Evolutionary conservation across 2,888 invertebrate genomes (phyloP), one percentile per base, ranked within the genome.

Genomic region (Andrena marginata): DNA sequence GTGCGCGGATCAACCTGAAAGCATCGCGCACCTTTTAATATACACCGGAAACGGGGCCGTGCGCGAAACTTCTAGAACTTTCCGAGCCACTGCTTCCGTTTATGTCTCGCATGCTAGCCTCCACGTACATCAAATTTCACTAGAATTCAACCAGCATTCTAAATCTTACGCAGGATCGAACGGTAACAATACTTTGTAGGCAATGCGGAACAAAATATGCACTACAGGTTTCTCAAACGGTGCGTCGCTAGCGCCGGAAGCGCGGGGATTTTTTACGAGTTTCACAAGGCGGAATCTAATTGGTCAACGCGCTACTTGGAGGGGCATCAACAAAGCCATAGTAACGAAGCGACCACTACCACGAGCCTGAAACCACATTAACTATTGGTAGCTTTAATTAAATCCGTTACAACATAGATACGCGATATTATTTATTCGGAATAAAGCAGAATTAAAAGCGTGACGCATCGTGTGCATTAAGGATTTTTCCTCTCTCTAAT

Each of bases 41-140:
- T 86, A 89, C 89, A 89, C 92, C 92, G 92, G 92, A 92, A 92
- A 89, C 80, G 89, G 84, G 87, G 89, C 88, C 89, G 82, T 88
- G 76, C 89, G 85, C 90, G 90, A 91, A 92, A 89, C 91, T 92
- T 92, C 92, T 92, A 92, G 92, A 92, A 92, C 91, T 86, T 92
- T 92, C 90, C 85, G 80, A 51, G 68, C 75, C 78, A 69, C 56
- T 65, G 42, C 35, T 77, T 77, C 68, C 78, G 56, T 59, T 74
- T 54, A 48, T 13, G 69, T 48, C 42, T 16, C 31, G 8, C 54
- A n/a, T 26, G 60, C 68, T 68, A 67, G 20, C 60, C n/a, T 2
- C 13, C n/a, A 7, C 31, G 35, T 23, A 26, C 23, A 64, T 59
- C 5, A 48, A 35, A 73, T 83, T 29, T 72, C 26, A 29, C 20